Conservation (phyloP, 2,888 invertebrate species). For the Autographa gamma region DNA sequence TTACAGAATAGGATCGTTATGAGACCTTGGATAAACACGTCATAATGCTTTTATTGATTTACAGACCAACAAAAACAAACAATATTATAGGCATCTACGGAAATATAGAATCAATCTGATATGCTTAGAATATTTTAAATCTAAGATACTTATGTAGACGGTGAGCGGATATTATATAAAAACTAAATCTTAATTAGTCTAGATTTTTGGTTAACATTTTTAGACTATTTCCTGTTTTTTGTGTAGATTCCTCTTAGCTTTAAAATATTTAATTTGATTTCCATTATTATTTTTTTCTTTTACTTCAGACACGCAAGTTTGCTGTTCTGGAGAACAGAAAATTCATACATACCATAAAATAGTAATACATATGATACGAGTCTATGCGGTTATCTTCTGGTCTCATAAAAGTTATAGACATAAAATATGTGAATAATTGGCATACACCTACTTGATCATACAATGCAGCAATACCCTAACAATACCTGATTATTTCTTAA, state of each 20-base stretch:
- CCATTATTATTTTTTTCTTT: background rate
- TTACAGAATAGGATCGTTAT: conserved; percentile 20
- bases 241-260: background rate
- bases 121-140: no score
- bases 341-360: no score
- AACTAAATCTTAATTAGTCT: background rate
- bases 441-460: no score
- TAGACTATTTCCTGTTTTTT: background rate
- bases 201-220: background rate
- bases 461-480: background rate
- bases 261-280: no score
- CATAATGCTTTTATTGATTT: background rate
- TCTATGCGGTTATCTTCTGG: background rate
- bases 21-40: conserved; percentile 33
- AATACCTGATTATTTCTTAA: background rate
- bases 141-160: background rate
- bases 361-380: background rate
- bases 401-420: background rate
- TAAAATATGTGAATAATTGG: no score
- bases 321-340: no score
- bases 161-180: background rate
- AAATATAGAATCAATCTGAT: no score
- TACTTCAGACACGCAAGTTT: no score
- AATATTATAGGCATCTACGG: background rate
- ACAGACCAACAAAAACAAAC: background rate